These are phyloP conservation scores for Myopa tessellatipennis DNA, from an alignment of 2,888 invertebrate genomes.

Conservation along the genomic window DNA sequence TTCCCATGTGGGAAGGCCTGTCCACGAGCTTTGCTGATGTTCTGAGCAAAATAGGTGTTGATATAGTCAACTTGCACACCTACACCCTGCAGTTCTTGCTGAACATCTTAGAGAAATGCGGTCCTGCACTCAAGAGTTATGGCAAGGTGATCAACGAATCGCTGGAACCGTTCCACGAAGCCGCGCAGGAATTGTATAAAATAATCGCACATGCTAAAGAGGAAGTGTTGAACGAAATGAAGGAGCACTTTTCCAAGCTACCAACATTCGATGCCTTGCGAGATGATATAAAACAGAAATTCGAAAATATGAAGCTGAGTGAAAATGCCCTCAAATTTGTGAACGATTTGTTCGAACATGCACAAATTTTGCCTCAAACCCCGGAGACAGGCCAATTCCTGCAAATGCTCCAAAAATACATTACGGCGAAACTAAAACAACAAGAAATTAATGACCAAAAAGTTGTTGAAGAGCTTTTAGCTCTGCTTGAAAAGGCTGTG, in stretches of 20 bases:
- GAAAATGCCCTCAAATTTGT: conserved; percentile 72
- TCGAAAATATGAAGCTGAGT: conserved; percentile 70
- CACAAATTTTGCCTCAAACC: conserved; percentile 74
- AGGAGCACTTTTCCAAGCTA: conserved; percentile 71
- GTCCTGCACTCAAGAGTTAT: conserved; percentile 61
- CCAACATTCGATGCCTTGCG: conserved; percentile 65
- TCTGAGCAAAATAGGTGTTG: conserved; percentile 54
- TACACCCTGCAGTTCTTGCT: conserved; percentile 50
- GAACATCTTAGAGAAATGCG: conserved; percentile 59
- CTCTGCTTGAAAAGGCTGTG: conserved; percentile 71
- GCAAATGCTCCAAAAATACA: conserved; percentile 72
- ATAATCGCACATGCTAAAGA: conserved; percentile 58
- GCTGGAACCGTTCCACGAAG: conserved; percentile 62
- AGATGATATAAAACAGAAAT: conserved; percentile 52
- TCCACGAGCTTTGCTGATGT: conserved; percentile 50
- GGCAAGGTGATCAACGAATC: conserved; percentile 66
- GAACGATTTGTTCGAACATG: conserved; percentile 70
- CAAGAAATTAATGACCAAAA: conserved; percentile 73
- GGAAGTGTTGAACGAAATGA: conserved; percentile 55
- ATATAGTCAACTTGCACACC: conserved; percentile 51
- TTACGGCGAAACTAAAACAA: conserved; percentile 75
- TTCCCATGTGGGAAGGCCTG: conserved; percentile 64
- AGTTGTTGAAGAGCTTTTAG: conserved; percentile 74
- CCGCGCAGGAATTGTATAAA: conserved; percentile 67
- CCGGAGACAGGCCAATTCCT: conserved; percentile 75